phyloP scores from a whole-genome alignment of 1,140 invertebrate genomes.

The Heliconius himera region DNA sequence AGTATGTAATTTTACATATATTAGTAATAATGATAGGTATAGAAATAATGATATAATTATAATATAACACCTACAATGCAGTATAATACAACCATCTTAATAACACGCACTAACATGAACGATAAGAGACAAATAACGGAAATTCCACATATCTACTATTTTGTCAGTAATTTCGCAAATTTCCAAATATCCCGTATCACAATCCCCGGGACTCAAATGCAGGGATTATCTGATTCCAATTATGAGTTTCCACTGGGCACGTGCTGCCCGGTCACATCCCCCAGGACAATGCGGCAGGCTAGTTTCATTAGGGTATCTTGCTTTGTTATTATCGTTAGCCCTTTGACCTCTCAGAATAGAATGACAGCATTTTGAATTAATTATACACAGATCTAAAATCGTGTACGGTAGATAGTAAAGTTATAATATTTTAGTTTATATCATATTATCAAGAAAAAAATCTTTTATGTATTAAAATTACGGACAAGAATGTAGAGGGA shows the following conservation, averaged over 20 bases:
- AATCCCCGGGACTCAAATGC: conserved; percentile 34
- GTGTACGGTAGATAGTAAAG: not conserved
- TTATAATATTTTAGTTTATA: not conserved
- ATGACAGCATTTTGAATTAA: not conserved
- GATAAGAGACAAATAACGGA: not conserved
- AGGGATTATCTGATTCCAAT: conserved; percentile 45
- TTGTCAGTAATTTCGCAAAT: conserved; percentile 11
- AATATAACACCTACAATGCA: too few relatives aligned
- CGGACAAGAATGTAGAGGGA: too few relatives aligned
- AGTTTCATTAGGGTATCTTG: conserved; percentile 44
- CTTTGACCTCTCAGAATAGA: conserved; percentile 3
- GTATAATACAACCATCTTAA: not conserved
- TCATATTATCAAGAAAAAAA: not conserved
- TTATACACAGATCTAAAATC: not conserved
- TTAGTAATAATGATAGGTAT: too few relatives aligned
- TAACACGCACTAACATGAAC: not conserved
- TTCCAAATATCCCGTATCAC: conserved; percentile 27
- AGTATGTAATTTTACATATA: too few relatives aligned
- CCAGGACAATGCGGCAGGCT: conserved; percentile 40
- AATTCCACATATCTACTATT: not conserved
- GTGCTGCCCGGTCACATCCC: conserved; percentile 39
- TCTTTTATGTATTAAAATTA: too few relatives aligned
- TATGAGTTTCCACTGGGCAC: conserved; percentile 41
- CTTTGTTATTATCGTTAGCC: conserved; percentile 30
- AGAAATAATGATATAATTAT: too few relatives aligned